Conservation (phyloP, 2,113 vertebrate species). For the Mesoclemmys tuberculata region DNA sequence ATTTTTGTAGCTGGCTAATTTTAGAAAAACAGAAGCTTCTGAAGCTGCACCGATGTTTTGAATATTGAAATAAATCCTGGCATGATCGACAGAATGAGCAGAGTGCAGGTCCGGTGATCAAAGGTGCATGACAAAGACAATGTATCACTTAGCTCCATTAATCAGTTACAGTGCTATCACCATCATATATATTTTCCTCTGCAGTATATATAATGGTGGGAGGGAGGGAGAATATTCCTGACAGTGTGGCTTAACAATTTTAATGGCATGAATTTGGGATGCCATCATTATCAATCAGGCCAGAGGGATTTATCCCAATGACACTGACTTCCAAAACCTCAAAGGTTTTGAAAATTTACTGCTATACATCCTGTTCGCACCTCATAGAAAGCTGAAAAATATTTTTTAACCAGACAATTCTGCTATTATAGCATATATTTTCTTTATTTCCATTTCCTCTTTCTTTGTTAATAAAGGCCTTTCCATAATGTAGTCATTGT, state of each 20-base stretch:
- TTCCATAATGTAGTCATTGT: background rate
- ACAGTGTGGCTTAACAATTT: background rate
- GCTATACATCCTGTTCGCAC: background rate
- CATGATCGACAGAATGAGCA: background rate
- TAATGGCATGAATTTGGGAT: background rate
- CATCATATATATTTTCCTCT: background rate
- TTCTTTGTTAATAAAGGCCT: background rate
- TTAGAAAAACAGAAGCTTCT: background rate
- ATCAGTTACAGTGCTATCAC: background rate
- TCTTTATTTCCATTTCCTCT: background rate
- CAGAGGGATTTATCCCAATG: background rate
- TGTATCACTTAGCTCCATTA: accelerated
- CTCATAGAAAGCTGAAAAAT: background rate
- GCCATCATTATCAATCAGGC: background rate
- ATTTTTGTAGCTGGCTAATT: background rate
- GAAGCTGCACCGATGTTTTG: background rate
- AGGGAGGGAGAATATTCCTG: background rate
- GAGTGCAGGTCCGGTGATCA: background rate
- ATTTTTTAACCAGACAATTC: background rate
- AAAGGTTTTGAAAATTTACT: background rate
- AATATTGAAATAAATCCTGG: background rate
- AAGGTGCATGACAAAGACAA: background rate
- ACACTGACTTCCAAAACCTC: background rate
- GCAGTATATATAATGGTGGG: background rate
- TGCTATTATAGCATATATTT: background rate